Conservation (phyloP, 2,113 vertebrate genomes). For the Silurus glanis region DNA sequence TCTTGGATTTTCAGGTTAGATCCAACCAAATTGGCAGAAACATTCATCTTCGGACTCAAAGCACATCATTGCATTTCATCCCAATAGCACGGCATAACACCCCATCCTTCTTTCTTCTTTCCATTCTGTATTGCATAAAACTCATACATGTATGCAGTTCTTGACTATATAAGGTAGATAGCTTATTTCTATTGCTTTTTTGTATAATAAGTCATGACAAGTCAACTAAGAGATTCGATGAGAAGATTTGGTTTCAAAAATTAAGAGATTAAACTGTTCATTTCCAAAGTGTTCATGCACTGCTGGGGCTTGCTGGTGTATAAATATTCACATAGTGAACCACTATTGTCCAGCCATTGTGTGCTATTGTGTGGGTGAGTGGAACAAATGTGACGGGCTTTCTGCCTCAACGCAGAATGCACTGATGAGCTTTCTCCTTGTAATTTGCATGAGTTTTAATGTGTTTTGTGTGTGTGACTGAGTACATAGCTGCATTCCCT, state of each 20-base stretch:
- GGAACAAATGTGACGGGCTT: neutral
- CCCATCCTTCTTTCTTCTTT: neutral
- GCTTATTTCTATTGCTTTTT: neutral
- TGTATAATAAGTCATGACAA: neutral
- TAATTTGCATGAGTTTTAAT: conserved; percentile 34
- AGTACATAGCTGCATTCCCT: neutral
- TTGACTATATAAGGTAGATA: neutral
- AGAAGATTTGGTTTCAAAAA: no score
- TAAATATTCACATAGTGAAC: neutral
- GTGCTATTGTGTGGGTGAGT: conserved; percentile 17
- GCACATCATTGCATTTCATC: conserved; percentile 9
- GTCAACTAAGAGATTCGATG: neutral
- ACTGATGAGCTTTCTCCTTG: conserved; percentile 17
- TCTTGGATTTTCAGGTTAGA: conserved; percentile 15
- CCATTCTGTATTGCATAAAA: neutral
- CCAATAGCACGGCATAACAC: neutral
- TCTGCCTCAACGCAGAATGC: conserved; percentile 7
- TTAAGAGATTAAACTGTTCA: neutral
- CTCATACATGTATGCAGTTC: neutral
- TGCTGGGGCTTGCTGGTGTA: neutral
- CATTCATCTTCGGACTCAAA: conserved; percentile 15
- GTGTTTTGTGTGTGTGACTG: conserved; percentile 8
- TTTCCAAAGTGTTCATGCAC: neutral
- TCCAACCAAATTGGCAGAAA: conserved; percentile 15
- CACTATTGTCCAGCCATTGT: neutral